These are phyloP conservation scores for Parelbella ahira DNA, from an alignment of 2,888 invertebrate species.

Conservation along the genomic window DNA sequence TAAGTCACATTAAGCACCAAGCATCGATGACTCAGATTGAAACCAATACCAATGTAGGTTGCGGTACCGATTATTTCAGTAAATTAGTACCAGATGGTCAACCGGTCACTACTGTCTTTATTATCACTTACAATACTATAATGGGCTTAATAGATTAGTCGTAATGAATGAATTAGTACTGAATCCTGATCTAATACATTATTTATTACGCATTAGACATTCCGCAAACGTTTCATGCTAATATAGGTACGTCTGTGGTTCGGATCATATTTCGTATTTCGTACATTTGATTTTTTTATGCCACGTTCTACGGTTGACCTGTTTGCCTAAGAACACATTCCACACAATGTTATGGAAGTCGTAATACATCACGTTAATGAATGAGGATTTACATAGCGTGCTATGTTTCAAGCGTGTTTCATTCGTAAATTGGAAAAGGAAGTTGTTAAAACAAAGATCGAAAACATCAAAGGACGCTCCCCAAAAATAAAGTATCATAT, in stretches of 20 bases:
- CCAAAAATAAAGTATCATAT: no score
- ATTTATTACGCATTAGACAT: slow-evolving; percentile 10
- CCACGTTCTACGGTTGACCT: slow-evolving; percentile 8
- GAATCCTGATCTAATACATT: slow-evolving; percentile 5
- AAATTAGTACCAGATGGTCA: no score
- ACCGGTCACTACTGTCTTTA: no score
- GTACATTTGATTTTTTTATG: slow-evolving; percentile 6
- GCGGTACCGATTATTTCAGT: no score
- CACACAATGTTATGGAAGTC: slow-evolving; percentile 15
- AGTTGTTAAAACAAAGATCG: slow-evolving; percentile 11
- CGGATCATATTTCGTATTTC: slow-evolving; percentile 6
- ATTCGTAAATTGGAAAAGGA: slow-evolving; percentile 13
- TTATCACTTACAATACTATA: no score
- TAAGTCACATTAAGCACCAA: no score
- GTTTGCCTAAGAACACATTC: slow-evolving; percentile 17
- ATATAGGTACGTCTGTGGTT: slow-evolving; percentile 5
- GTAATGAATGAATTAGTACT: slow-evolving; percentile 9
- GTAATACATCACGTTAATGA: slow-evolving; percentile 21
- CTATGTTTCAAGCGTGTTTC: slow-evolving; percentile 5
- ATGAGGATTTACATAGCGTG: slow-evolving; percentile 7
- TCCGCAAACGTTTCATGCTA: slow-evolving; percentile 14
- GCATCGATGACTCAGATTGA: no score
- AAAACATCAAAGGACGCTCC: slow-evolving; percentile 5
- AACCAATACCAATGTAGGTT: no score
- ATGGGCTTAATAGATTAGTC: slow-evolving; percentile 6